Conservation (phyloP, 64 coral and sea anemone species). For the Montipora capricornis region DNA sequence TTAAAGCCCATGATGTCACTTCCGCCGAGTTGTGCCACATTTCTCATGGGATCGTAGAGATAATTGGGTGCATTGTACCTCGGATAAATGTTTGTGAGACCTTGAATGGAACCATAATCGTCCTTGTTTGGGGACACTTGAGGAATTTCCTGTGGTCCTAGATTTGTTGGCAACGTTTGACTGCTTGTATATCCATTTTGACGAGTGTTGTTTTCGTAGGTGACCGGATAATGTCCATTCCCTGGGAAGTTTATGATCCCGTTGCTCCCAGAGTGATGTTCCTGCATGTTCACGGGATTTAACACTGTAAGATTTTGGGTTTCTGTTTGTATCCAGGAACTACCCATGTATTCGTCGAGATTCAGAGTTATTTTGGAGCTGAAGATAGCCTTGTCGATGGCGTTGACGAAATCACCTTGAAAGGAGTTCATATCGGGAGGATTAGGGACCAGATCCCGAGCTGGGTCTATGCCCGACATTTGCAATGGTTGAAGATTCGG, state of each 20-base stretch:
- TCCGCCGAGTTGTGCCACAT: constrained; percentile 3
- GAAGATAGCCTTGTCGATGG: constrained; percentile 68
- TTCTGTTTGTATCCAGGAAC: constrained; percentile 69
- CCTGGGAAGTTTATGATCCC: constrained; percentile 37
- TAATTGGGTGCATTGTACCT: constrained; percentile 42
- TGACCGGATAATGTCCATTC: constrained; percentile 59
- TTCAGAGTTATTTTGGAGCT: constrained; percentile 39
- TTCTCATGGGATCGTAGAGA: constrained; percentile 42
- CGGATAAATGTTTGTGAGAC: constrained; percentile 34
- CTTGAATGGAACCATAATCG: constrained; percentile 24
- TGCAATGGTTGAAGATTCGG: constrained; percentile 5
- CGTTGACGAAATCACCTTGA: constrained; percentile 54
- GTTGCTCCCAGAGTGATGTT: constrained; percentile 14
- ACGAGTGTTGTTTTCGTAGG: neutral
- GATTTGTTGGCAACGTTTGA: neutral
- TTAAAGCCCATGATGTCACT: constrained; percentile 34
- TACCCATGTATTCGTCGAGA: constrained; percentile 50
- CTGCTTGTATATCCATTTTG: constrained; percentile 24
- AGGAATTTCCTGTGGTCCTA: neutral
- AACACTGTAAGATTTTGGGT: constrained; percentile 65
- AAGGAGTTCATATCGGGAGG: constrained; percentile 34
- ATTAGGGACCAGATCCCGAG: neutral
- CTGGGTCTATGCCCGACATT: constrained; percentile 1
- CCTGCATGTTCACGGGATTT: constrained; percentile 51
- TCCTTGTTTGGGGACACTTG: constrained; percentile 19